Evolutionary conservation across 2,797 vertebrate genomes (phyloP).

Genomic region (Chrosomus eos): DNA sequence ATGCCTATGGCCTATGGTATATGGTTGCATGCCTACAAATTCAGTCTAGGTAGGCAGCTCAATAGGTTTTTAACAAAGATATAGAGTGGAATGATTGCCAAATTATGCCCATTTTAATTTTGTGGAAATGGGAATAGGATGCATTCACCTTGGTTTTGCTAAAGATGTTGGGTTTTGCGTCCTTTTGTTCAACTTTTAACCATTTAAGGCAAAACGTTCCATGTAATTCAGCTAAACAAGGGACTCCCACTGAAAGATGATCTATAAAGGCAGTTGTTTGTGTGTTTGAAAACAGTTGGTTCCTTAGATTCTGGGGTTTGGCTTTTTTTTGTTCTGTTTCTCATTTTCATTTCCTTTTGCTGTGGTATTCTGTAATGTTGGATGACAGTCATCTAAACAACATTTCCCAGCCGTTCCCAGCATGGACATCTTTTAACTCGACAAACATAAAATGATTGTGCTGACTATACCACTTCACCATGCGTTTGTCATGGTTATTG

Average conservation of each 20-base stretch:
- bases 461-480: not conserved
- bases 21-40: too few relatives aligned
- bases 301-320: conserved; percentile 14
- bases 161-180: conserved; percentile 1
- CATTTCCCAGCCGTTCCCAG: conserved; percentile 33
- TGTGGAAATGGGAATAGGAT: not conserved
- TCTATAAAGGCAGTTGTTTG: conserved; percentile 38
- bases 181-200: conserved; percentile 33
- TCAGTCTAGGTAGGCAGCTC: not conserved
- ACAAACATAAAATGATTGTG: conserved; percentile 10
- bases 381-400: conserved; percentile 44
- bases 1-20: not conserved
- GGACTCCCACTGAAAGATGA: conserved; percentile 6
- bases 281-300: conserved; percentile 29
- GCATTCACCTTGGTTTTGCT: not conserved
- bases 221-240: conserved; percentile 20
- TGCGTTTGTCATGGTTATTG: conserved; percentile 17
- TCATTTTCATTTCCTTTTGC: conserved; percentile 37
- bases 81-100: not conserved
- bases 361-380: conserved; percentile 32
- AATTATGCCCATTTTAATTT: not conserved
- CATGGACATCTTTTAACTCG: conserved; percentile 14
- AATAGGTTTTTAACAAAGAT: not conserved
- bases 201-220: conserved; percentile 16
- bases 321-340: conserved; percentile 25